A percentile compares a stretch with the other conserved stretches of the same genome.
phyloP scores from a whole-genome alignment of 2,113 vertebrate genomes.

The Tinamus guttatus region DNA sequence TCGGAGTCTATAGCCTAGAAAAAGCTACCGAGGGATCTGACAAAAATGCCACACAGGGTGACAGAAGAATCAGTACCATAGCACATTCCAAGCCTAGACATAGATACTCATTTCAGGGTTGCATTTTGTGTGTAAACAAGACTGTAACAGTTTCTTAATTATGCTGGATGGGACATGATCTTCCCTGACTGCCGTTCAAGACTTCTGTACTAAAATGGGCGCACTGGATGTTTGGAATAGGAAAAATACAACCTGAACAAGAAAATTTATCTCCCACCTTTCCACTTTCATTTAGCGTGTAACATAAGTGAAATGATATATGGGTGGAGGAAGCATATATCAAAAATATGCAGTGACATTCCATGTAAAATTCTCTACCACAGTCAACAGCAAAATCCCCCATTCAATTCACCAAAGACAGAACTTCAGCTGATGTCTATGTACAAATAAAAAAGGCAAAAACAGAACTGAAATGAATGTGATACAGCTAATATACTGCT shows the following conservation, averaged over 20 bases:
- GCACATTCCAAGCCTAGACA: neutral
- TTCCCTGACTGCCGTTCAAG: neutral
- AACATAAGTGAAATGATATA: neutral
- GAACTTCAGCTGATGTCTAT: neutral
- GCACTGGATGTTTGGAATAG: neutral
- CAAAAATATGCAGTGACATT: neutral
- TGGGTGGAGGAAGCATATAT: neutral
- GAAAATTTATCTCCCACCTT: neutral
- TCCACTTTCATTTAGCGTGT: neutral
- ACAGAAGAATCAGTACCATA: neutral
- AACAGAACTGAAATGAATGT: neutral
- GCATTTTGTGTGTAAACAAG: neutral
- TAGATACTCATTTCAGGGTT: neutral
- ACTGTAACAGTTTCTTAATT: neutral
- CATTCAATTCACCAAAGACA: neutral
- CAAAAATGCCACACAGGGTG: neutral
- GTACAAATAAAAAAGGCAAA: neutral
- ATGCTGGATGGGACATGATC: neutral
- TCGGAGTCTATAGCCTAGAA: neutral
- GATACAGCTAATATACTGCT: neutral
- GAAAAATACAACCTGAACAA: neutral
- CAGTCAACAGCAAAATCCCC: neutral
- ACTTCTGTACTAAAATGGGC: neutral
- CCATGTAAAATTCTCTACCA: neutral
- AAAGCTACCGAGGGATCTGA: neutral